phyloP scores from a whole-genome alignment of 1,140 invertebrate genomes.

The Leptonema lineaticorne region DNA sequence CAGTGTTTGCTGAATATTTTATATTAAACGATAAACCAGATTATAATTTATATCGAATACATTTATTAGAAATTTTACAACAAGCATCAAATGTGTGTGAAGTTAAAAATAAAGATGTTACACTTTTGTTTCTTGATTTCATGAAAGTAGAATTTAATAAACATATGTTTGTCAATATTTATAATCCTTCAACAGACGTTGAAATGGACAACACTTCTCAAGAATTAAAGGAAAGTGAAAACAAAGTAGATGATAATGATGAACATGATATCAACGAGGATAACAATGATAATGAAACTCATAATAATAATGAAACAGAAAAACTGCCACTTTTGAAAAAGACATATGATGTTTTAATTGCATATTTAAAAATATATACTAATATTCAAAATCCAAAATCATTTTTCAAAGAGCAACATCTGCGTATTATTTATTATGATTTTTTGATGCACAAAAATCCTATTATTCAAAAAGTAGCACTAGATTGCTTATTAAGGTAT shows the following conservation, averaged over 20 bases:
- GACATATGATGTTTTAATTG: slow-evolving; percentile 66
- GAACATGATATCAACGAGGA: slow-evolving; percentile 40
- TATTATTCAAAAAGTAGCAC: slow-evolving; percentile 78
- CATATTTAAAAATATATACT: slow-evolving; percentile 74
- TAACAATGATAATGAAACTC: slow-evolving; percentile 47
- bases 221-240: slow-evolving; percentile 38
- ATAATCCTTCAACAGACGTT: slow-evolving; percentile 26
- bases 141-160: slow-evolving; percentile 64
- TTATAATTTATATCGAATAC: slow-evolving; percentile 71
- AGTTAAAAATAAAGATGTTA: slow-evolving; percentile 74
- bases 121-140: slow-evolving; percentile 77
- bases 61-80: slow-evolving; percentile 78
- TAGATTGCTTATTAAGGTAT: slow-evolving; percentile 84
- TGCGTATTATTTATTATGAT: slow-evolving; percentile 75
- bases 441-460: slow-evolving; percentile 76
- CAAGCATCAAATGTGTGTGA: slow-evolving; percentile 74
- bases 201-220: no score
- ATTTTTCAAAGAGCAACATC: slow-evolving; percentile 71
- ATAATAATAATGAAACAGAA: slow-evolving; percentile 46
- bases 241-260: slow-evolving; percentile 44
- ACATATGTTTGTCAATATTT: slow-evolving; percentile 45
- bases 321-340: slow-evolving; percentile 53
- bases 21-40: slow-evolving; percentile 63
- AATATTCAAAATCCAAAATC: slow-evolving; percentile 80
- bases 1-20: slow-evolving; percentile 49